Conservation (phyloP, 2,113 vertebrate genomes). For the Corapipo altera region DNA sequence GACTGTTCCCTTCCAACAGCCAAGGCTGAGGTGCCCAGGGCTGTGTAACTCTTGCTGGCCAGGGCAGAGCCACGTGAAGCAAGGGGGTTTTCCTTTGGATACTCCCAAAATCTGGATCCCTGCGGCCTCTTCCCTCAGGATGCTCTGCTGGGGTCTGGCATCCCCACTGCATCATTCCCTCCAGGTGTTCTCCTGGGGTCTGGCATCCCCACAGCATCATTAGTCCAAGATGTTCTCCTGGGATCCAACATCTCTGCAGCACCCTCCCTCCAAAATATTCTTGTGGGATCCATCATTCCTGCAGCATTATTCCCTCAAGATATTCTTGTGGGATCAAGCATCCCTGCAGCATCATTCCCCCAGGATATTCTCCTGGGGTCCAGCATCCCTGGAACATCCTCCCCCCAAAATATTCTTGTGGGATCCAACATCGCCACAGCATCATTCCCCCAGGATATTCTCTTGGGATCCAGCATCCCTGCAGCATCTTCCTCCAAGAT, state of each 20-base stretch:
- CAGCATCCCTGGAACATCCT: background rate
- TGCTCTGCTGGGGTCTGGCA: background rate
- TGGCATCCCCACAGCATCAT: rapidly evolving
- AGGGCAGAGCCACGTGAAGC: background rate
- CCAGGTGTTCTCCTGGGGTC: background rate
- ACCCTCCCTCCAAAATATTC: background rate
- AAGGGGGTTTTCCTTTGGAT: background rate
- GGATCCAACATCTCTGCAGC: background rate
- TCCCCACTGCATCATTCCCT: rapidly evolving
- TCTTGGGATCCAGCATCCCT: background rate
- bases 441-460: background rate
- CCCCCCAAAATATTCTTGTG: background rate
- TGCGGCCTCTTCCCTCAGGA: background rate
- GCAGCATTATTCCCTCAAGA: background rate
- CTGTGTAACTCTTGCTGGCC: constrained; percentile 46
- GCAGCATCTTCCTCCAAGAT: background rate
- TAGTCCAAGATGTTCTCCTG: background rate
- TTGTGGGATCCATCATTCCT: background rate
- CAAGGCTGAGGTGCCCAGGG: constrained; percentile 5
- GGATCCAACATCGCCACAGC: background rate
- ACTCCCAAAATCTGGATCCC: background rate
- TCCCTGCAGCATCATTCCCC: background rate
- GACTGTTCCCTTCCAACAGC: constrained; percentile 2
- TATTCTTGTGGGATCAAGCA: background rate
- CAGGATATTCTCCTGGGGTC: background rate